phyloP scores from a whole-genome alignment of 2,888 invertebrate genomes.

The Phragmatobia fuliginosa region DNA sequence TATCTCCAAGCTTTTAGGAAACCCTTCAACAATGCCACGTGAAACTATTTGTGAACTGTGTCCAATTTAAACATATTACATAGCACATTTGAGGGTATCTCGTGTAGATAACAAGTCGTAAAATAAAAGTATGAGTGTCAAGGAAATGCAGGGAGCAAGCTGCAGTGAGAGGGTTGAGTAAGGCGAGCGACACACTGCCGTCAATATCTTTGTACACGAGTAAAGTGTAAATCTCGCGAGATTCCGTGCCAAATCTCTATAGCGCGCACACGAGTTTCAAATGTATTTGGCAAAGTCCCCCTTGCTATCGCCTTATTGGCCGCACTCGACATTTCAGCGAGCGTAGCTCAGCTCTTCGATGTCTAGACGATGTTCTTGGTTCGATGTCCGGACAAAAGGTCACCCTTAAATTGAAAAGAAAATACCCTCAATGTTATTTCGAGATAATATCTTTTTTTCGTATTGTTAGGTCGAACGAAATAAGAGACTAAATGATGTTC shows the following conservation, averaged over 20 bases:
- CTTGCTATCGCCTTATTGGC: conserved; percentile 44
- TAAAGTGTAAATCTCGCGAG: conserved; percentile 32
- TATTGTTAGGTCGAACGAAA: conserved; percentile 52
- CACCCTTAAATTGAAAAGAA: conserved; percentile 75
- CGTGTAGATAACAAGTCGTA: conserved; percentile 71
- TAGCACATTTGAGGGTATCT: conserved; percentile 73
- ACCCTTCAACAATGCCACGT: conserved; percentile 46
- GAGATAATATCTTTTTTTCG: conserved; percentile 51
- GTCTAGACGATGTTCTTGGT: conserved; percentile 78
- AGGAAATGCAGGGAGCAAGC: conserved; percentile 52
- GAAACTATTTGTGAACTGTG: conserved; percentile 55
- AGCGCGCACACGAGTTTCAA: conserved; percentile 34
- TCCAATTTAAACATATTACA: conserved; percentile 66
- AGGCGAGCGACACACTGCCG: conserved; percentile 42
- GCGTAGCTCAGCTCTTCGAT: conserved; percentile 59
- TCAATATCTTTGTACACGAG: conserved; percentile 30
- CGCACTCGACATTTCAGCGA: conserved; percentile 59
- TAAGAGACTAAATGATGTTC: conserved; percentile 56
- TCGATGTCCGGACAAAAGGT: conserved; percentile 81
- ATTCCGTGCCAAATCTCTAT: conserved; percentile 40
- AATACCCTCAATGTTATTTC: conserved; percentile 64
- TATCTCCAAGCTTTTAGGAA: conserved; percentile 34
- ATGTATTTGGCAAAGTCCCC: conserved; percentile 39
- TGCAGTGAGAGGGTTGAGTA: conserved; percentile 58
- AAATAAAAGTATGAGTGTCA: conserved; percentile 68